Conservation (phyloP, 2,113 vertebrate genomes). For the Cyprinodon variegatus region DNA sequence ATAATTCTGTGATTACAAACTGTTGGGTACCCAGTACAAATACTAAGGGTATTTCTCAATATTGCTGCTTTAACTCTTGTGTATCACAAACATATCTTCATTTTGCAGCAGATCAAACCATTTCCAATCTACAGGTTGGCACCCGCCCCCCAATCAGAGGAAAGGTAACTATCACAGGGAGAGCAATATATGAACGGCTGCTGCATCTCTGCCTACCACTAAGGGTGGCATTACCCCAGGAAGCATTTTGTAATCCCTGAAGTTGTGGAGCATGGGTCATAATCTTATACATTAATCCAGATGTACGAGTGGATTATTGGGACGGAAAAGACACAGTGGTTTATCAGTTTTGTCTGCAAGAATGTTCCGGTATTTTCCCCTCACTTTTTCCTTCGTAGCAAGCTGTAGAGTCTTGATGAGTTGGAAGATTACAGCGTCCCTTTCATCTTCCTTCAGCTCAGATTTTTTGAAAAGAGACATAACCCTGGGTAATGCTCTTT, state of each 20-base stretch:
- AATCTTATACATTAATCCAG: slow-evolving; percentile 60
- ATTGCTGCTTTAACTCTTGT: background rate
- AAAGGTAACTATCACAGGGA: background rate
- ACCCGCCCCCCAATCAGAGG: background rate
- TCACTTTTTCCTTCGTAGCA: background rate
- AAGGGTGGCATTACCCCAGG: slow-evolving; percentile 4
- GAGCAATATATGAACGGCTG: background rate
- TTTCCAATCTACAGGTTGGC: background rate
- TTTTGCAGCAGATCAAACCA: background rate
- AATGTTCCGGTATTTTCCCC: background rate
- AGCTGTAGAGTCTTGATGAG: background rate
- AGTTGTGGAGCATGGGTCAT: slow-evolving; percentile 32
- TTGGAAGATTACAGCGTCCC: background rate
- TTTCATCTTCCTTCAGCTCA: slow-evolving; percentile 12
- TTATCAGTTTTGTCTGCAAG: slow-evolving; percentile 2
- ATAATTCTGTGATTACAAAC: background rate
- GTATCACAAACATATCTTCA: background rate
- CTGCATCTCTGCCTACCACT: background rate
- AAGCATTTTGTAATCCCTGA: slow-evolving; percentile 44
- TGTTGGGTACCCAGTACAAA: too few species aligned
- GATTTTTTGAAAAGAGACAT: slow-evolving; percentile 13
- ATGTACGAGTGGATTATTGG: slow-evolving; percentile 40
- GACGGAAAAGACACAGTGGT: background rate
- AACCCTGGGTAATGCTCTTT: slow-evolving; percentile 4
- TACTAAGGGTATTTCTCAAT: background rate